Evolutionary conservation across 2,113 vertebrate species (phyloP), one percentile per base, ranked within the genome.

Genomic region (Urocitellus parryii): DNA sequence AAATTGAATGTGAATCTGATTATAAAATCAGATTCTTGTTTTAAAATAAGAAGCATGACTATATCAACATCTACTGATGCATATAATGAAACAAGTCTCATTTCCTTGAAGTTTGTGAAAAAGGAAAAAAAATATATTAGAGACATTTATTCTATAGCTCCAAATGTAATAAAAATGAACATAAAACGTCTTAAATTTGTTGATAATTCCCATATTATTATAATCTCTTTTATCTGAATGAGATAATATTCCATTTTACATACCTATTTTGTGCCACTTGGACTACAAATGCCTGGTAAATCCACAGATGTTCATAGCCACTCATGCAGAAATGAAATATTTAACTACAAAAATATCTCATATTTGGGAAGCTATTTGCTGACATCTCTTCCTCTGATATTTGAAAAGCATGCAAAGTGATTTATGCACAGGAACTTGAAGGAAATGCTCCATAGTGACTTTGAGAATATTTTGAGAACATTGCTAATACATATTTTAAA

Each of bases 311-410:
- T 97, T 98, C 97, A 96, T 32, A 96, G 96, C 93, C 90, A 98
- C 81, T 98, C 98, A 98, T 96, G 98, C 96, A 98, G 98, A 98
- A 98, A 98, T 98, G 96, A 98, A 98, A 98, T 98, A 98, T 98
- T 98, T 98, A 98, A 98, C 97, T 98, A 98, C 96, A 98, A 97
- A 98, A 90, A 97, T 98, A 98, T 98, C 96, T 98, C 96, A 85
- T 98, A 97, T 98, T 98, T 98, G 93, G 97, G 96, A 98, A 98
- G 93, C 96, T 98, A 98, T 98, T 98, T 98, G 98, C 97, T 98
- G 97, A 98, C 96, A 98, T 98, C 96, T 97, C 96, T 98, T 98
- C 96, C 97, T 98, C 97, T 98, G 98, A 98, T 98, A 98, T 98
- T 98, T 98, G 97, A 97, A 98, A 97, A 98, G 81, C 92, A 97